Evolutionary conservation across 2,888 invertebrate genomes (phyloP).

Genomic region (Reticulitermes lucifugus): DNA sequence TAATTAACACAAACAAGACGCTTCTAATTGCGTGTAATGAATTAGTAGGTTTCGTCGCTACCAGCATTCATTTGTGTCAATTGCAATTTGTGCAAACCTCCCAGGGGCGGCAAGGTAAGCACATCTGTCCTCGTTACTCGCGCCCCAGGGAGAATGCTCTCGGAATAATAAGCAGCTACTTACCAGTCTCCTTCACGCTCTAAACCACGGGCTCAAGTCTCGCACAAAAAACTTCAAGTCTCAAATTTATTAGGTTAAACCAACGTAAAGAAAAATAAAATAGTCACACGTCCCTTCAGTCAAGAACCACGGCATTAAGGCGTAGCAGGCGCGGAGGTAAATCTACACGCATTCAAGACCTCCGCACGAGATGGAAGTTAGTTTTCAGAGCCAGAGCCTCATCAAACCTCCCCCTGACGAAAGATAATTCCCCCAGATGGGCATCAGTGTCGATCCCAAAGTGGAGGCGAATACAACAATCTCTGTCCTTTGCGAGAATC

Average conservation of each 20-base stretch:
- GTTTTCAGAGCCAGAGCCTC: no score
- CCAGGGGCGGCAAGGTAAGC: neutral
- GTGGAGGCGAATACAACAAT: no score
- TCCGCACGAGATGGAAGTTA: no score
- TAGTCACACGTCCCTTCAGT: neutral
- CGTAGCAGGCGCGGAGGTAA: no score
- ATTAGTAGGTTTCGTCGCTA: conserved; percentile 41
- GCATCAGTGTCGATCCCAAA: no score
- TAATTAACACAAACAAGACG: conserved; percentile 43
- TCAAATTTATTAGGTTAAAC: no score
- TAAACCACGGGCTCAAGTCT: neutral
- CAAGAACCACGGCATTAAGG: neutral
- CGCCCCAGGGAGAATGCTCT: neutral
- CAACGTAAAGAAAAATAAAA: no score
- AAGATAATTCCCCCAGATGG: no score
- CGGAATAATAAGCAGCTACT: neutral
- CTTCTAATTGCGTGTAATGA: conserved; percentile 47
- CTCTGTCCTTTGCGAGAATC: no score
- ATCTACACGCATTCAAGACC: no score
- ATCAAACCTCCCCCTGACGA: no score
- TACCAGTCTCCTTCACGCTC: neutral
- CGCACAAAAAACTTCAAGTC: neutral
- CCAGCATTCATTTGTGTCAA: conserved; percentile 39
- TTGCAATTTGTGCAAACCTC: conserved; percentile 40
- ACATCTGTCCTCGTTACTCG: neutral